A percentile compares a stretch with the other conserved stretches of the same genome.
Evolutionary conservation across 2,888 invertebrate species (phyloP).

Genomic region (Drosophila hawaiiensis): DNA sequence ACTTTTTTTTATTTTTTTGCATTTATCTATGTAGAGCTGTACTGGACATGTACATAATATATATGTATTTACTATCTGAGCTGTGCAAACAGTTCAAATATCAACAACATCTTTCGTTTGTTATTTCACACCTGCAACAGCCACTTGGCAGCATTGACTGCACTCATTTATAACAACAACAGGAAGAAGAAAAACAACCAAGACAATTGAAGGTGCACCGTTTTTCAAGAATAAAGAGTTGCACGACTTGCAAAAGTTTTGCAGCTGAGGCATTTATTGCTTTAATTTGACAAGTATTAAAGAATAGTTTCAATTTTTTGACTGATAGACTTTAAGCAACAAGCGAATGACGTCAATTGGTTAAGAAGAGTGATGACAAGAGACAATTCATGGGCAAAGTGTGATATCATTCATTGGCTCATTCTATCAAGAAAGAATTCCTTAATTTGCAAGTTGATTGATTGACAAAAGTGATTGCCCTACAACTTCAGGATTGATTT

Average conservation of each 20-base stretch:
- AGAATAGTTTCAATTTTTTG: not conserved
- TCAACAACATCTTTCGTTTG: conserved; percentile 7
- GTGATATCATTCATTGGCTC: conserved; percentile 28
- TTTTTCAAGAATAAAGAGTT: not conserved
- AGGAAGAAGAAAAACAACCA: conserved; percentile 1
- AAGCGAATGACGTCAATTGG: conserved; percentile 20
- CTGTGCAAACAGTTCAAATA: not conserved
- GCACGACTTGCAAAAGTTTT: not conserved
- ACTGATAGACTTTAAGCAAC: not conserved
- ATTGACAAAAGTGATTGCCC: not conserved
- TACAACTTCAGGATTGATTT: not conserved
- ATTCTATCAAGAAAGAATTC: not conserved
- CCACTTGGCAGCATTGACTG: conserved; percentile 6
- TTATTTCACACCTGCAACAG: conserved; percentile 26
- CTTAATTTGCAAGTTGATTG: not conserved
- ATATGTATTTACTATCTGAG: not conserved
- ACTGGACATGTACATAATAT: not conserved
- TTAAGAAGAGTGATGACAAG: not conserved
- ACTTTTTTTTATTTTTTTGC: not conserved
- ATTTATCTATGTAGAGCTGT: conserved; percentile 27
- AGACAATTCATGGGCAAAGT: conserved; percentile 3
- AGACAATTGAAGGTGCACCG: not conserved
- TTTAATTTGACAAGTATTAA: not conserved
- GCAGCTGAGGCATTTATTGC: not conserved
- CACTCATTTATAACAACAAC: not conserved